Percentiles rank a stretch among this genome's conserved stretches.
Conservation (phyloP, 2,113 vertebrate genomes). For the Neodon shergylaensis region DNA sequence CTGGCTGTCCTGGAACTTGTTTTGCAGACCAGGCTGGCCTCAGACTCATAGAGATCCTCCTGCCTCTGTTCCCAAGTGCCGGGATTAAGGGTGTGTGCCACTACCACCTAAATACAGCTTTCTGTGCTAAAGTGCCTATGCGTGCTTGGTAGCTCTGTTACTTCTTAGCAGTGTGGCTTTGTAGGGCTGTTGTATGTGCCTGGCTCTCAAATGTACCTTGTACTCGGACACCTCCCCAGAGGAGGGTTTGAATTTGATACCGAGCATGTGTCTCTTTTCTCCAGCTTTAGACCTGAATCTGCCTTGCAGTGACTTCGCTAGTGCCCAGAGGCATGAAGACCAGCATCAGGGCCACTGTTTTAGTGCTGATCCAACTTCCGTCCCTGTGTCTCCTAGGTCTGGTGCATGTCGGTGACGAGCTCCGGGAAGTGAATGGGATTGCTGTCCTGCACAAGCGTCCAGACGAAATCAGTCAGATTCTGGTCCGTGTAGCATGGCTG, state of each 20-base stretch:
- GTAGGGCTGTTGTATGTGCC: background rate
- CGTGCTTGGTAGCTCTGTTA: background rate
- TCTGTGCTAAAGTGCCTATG: background rate
- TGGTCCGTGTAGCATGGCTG: slow-evolving; percentile 85
- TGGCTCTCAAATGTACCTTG: background rate
- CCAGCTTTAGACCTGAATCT: background rate
- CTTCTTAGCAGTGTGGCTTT: background rate
- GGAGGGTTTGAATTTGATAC: background rate
- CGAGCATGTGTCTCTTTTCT: rapidly evolving
- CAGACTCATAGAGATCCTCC: background rate
- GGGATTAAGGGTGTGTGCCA: background rate
- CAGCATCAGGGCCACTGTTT: background rate
- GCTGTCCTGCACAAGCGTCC: slow-evolving; percentile 94
- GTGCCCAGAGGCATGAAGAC: background rate
- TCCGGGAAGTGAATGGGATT: slow-evolving; percentile 96
- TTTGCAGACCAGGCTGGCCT: background rate
- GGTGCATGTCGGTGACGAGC: slow-evolving; percentile 96
- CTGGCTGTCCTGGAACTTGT: background rate
- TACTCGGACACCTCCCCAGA: background rate
- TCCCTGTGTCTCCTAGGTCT: slow-evolving; percentile 87
- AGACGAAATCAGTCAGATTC: slow-evolving; percentile 97
- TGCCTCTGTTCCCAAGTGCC: background rate
- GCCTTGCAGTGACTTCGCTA: background rate
- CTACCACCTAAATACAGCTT: background rate
- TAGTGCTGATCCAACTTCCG: background rate